Evolutionary conservation across 2,888 invertebrate genomes (phyloP).

Genomic region (Matsumyia berberina): DNA sequence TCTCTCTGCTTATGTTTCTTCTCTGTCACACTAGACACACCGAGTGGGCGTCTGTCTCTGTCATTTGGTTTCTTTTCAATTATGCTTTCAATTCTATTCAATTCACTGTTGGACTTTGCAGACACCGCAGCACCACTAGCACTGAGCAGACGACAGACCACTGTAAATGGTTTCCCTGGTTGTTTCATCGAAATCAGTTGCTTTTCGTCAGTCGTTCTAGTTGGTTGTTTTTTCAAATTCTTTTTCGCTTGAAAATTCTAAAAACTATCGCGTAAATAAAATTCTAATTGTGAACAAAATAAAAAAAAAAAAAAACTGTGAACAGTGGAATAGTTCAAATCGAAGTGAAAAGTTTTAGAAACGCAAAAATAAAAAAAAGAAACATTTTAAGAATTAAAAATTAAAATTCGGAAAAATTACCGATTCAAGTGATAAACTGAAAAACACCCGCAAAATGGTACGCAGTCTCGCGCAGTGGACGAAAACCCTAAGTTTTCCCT

Average conservation of each 20-base stretch:
- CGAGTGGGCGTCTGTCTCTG: slow-evolving; percentile 50
- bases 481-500: slow-evolving; percentile 95
- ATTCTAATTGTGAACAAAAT: slow-evolving; percentile 26
- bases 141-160: slow-evolving; percentile 15
- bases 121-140: slow-evolving; percentile 21
- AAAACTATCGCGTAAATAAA: slow-evolving; percentile 50
- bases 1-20: slow-evolving; percentile 37
- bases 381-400: slow-evolving; percentile 26
- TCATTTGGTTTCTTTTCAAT: slow-evolving; percentile 50
- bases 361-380: slow-evolving; percentile 53
- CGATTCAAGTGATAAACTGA: slow-evolving; percentile 70
- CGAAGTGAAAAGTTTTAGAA: slow-evolving; percentile 56
- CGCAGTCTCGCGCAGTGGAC: slow-evolving; percentile 95
- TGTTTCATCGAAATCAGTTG: slow-evolving; percentile 57
- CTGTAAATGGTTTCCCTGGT: slow-evolving; percentile 37
- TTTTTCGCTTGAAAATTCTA: slow-evolving; percentile 9
- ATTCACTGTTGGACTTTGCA: slow-evolving; percentile 39
- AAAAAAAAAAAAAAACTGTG: slow-evolving; percentile 70
- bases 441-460: slow-evolving; percentile 87
- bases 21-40: slow-evolving; percentile 34
- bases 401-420: slow-evolving; percentile 31
- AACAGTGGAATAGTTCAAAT: slow-evolving; percentile 69
- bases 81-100: slow-evolving; percentile 62
- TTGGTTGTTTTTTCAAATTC: slow-evolving; percentile 38
- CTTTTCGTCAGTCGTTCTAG: slow-evolving; percentile 60